phyloP scores from a whole-genome alignment of 2,113 vertebrate genomes.

The Sprattus sprattus region DNA sequence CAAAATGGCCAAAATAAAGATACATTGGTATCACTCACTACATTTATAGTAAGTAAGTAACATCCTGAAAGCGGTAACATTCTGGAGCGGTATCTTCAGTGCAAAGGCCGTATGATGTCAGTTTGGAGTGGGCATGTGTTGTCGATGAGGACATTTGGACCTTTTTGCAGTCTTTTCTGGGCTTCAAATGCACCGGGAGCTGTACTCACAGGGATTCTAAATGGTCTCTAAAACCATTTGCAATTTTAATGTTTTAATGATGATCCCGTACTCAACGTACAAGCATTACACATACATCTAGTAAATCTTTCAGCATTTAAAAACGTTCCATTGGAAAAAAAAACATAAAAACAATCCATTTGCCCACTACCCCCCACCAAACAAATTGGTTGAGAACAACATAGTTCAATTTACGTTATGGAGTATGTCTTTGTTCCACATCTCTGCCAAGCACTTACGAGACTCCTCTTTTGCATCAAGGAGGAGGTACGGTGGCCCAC shows the following conservation, averaged over 20 bases:
- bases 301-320: slow-evolving; percentile 67
- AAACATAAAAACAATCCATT: slow-evolving; percentile 56
- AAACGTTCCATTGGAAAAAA: slow-evolving; percentile 56
- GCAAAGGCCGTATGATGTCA: background rate
- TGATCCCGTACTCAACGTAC: slow-evolving; percentile 64
- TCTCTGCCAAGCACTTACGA: slow-evolving; percentile 62
- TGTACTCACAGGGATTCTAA: slow-evolving; percentile 56
- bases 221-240: slow-evolving; percentile 63
- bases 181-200: slow-evolving; percentile 47
- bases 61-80: background rate
- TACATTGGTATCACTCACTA: background rate
- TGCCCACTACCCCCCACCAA: slow-evolving; percentile 61
- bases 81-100: background rate
- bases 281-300: slow-evolving; percentile 62
- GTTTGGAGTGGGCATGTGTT: background rate
- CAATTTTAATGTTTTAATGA: slow-evolving; percentile 76
- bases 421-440: slow-evolving; percentile 66
- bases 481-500: slow-evolving; percentile 61
- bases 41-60: background rate
- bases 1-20: background rate
- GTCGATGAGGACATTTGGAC: background rate
- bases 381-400: slow-evolving; percentile 70
- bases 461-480: slow-evolving; percentile 67
- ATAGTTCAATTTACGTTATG: slow-evolving; percentile 68
- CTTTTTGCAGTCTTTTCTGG: background rate